A percentile compares a stretch with the other conserved stretches of the same genome.
Evolutionary conservation across 2,113 vertebrate genomes (phyloP).

Genomic region (Microcebus jonahi): DNA sequence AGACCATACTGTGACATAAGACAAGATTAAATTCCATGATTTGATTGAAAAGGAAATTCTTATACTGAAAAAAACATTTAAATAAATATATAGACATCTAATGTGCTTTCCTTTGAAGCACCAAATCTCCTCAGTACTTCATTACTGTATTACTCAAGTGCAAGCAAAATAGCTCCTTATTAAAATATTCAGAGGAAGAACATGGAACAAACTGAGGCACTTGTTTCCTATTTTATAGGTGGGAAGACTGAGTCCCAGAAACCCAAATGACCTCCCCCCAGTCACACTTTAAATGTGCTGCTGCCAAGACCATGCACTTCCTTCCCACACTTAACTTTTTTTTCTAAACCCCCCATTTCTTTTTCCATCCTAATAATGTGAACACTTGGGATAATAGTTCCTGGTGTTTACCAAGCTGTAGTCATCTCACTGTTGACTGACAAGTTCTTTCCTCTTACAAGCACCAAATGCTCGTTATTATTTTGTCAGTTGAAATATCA

Average conservation of each 20-base stretch:
- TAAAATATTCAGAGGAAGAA: background rate
- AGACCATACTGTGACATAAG: background rate
- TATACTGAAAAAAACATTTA: background rate
- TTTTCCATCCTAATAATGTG: background rate
- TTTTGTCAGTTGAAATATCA: background rate
- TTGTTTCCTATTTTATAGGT: background rate
- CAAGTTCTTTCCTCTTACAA: background rate
- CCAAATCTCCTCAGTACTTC: background rate
- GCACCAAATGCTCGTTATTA: background rate
- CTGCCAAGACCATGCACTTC: background rate
- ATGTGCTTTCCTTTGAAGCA: background rate
- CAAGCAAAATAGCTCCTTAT: background rate
- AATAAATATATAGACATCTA: background rate
- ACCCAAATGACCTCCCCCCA: fast-evolving
- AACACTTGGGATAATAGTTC: no score
- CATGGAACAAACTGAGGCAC: background rate
- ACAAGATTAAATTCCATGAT: background rate
- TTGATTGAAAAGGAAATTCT: background rate
- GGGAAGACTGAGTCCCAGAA: background rate
- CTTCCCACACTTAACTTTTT: background rate
- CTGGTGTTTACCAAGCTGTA: fast-evolving
- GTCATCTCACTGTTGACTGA: background rate
- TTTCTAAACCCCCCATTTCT: fast-evolving
- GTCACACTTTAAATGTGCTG: background rate
- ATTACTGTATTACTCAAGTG: background rate